A percentile compares a stretch with the other conserved stretches of the same genome.
Conservation (phyloP, 2,888 invertebrate species). For the Vandiemenella viatica region DNA sequence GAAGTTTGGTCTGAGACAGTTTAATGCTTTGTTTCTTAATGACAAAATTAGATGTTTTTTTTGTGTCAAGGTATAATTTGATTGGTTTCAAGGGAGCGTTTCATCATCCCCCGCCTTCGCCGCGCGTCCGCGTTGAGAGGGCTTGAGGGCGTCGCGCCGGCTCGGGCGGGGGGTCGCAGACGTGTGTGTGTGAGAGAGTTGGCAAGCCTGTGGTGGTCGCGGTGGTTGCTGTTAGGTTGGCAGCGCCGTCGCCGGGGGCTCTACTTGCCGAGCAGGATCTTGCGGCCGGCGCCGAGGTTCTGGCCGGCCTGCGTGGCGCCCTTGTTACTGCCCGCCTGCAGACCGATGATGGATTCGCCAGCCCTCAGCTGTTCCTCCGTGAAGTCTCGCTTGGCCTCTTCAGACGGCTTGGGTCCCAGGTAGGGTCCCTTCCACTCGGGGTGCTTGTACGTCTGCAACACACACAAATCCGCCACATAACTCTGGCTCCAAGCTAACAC, state of each 20-base stretch:
- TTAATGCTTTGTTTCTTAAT: no score
- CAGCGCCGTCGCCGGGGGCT: conserved; percentile 13
- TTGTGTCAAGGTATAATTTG: no score
- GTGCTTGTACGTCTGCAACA: conserved; percentile 62
- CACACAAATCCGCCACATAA: background rate
- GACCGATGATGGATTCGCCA: conserved; percentile 77
- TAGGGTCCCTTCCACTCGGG: conserved; percentile 72
- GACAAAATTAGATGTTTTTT: no score
- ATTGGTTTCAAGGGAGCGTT: no score
- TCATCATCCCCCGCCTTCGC: no score
- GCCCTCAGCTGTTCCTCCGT: conserved; percentile 79
- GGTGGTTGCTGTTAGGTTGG: background rate
- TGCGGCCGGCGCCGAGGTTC: conserved; percentile 79
- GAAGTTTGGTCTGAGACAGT: no score
- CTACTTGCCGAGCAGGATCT: conserved; percentile 79
- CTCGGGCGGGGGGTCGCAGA: background rate
- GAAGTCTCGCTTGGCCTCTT: conserved; percentile 89
- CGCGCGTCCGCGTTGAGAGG: no score
- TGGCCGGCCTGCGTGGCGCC: conserved; percentile 86
- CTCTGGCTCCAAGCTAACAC: no score
- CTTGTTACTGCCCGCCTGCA: conserved; percentile 93
- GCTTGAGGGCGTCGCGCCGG: no score
- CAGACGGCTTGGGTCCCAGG: conserved; percentile 87
- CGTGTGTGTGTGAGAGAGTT: background rate
- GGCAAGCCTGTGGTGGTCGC: background rate